Evolutionary conservation across 2,113 vertebrate genomes (phyloP), one percentile per base, ranked within the genome.

Genomic region (Ammodytes dubius): DNA sequence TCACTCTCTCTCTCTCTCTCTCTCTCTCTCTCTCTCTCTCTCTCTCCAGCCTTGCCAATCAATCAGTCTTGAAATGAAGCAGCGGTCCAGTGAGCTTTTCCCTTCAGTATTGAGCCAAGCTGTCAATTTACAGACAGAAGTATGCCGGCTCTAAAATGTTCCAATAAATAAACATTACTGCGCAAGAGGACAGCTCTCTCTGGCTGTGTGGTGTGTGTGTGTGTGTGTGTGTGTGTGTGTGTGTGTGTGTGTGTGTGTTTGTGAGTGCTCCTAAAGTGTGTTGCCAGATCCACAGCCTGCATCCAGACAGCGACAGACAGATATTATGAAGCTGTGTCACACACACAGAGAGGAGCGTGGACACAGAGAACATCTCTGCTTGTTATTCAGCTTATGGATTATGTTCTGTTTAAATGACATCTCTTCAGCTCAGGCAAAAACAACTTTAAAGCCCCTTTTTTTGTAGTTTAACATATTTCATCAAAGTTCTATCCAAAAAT

Each of bases 341-440:
- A 81, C 43, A 87, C 63, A 74, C 19, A 67, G 45, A 68, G 64
- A 70, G 84, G 75, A 81, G 77, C 53, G 13, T 66, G 66, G 76
- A 90, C 74, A 84, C 73, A 88, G 77, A 66, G 35, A 88, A 78
- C 85, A 74, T 90, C 88, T 76, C 87, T 75, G 82, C 89, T 85
- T 92, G 79, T 91, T 91, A 88, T 89, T 89, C 88, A 88, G 90
- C 79, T 94, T 90, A 93, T 83, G 91, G 93, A 93, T 93, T 92
- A 93, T 88, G 84, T 88, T 90, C 85, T 90, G 72, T 93, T 93
- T 90, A 88, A 92, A 93, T 89, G 87, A 92, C 91, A 92, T 91
- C 88, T 79, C 86, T 80, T 87, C 86, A 82, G 88, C 84, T 79
- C 72, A 59, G 0, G 81, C 84, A 83, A 90, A 91, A 92, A 92